A percentile compares a stretch with the other conserved stretches of the same genome.
These are phyloP conservation scores for Rhopalosiphum nymphaeae DNA, from an alignment of 2,888 invertebrate genomes.

Conservation along the genomic window DNA sequence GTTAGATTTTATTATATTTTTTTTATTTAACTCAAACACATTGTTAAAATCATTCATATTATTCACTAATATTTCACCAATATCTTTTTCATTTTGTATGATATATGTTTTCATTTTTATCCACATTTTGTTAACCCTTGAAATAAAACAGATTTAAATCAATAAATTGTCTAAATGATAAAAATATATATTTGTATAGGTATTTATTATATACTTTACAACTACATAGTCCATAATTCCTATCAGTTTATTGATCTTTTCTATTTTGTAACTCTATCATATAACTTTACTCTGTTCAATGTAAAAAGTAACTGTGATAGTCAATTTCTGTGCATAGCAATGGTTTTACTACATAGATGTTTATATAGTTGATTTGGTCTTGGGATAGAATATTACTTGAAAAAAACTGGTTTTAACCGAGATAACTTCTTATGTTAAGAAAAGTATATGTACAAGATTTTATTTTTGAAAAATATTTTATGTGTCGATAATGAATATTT, in stretches of 20 bases:
- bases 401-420: neutral
- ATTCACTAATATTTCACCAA: neutral
- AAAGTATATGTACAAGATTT: too few relatives aligned
- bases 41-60: neutral
- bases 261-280: neutral
- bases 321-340: too few relatives aligned
- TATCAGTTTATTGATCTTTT: neutral
- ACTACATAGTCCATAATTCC: neutral
- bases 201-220: neutral
- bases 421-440: too few relatives aligned
- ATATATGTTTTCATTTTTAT: conserved; percentile 4
- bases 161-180: neutral
- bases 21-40: conserved; percentile 21
- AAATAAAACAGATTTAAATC: neutral
- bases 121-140: neutral
- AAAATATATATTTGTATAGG: too few relatives aligned
- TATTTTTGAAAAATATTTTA: too few relatives aligned
- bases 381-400: neutral
- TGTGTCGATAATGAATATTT: too few relatives aligned
- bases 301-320: neutral
- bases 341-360: neutral
- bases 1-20: neutral
- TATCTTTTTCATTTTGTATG: neutral
- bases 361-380: neutral
- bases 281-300: neutral